These are phyloP conservation scores for Hemichromis elongatus DNA, from an alignment of 2,113 vertebrate genomes.

Conservation along the genomic window DNA sequence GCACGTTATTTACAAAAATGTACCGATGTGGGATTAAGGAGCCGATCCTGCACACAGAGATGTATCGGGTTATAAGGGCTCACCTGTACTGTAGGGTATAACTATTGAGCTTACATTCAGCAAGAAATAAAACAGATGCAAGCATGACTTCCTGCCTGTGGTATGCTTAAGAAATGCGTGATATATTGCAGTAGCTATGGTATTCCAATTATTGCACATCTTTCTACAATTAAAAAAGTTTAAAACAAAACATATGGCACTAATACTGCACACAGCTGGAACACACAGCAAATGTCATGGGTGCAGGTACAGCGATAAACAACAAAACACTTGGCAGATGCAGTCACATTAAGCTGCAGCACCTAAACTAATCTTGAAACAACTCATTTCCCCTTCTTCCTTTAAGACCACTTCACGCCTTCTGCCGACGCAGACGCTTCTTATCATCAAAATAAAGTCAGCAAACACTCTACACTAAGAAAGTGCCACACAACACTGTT, in stretches of 20 bases:
- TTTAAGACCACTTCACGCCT: neutral
- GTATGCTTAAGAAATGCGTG: neutral
- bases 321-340: neutral
- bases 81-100: neutral
- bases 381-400: neutral
- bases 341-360: neutral
- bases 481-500: slow-evolving; percentile 13
- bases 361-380: neutral
- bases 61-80: neutral
- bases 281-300: neutral
- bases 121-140: neutral
- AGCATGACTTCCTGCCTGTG: neutral
- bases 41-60: neutral
- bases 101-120: neutral
- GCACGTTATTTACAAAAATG: neutral
- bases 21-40: neutral
- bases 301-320: neutral
- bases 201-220: neutral
- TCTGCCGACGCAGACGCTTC: neutral
- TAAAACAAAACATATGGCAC: neutral
- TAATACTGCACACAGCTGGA: neutral
- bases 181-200: neutral
- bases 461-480: neutral
- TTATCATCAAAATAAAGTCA: neutral
- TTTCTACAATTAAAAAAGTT: neutral